Percentiles rank a stretch among this genome's conserved stretches.
phyloP scores from a whole-genome alignment of 2,888 invertebrate genomes.

The Fragum fragum region DNA sequence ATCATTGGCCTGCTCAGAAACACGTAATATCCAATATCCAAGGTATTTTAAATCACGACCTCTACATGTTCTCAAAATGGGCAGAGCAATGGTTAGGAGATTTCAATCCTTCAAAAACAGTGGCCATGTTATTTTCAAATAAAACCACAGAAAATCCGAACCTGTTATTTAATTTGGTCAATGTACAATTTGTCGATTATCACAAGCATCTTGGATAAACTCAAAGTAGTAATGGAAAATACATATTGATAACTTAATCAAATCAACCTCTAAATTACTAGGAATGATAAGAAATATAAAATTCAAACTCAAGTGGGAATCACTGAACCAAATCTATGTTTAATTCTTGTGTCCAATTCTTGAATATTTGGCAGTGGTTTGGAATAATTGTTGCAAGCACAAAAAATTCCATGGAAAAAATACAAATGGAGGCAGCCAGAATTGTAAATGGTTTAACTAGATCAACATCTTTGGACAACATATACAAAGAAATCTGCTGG shows the following conservation, averaged over 20 bases:
- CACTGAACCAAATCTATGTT: no score
- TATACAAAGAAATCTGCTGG: slow-evolving; percentile 34
- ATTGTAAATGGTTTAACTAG: slow-evolving; percentile 32
- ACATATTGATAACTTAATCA: slow-evolving; percentile 29
- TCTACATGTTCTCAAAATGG: neutral
- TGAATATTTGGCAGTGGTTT: no score
- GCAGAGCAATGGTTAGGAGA: slow-evolving; percentile 31
- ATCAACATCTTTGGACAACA: slow-evolving; percentile 8
- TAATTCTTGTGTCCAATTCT: no score
- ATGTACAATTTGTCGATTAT: neutral
- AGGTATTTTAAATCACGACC: slow-evolving; percentile 26
- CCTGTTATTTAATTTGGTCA: neutral
- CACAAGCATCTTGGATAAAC: slow-evolving; percentile 26
- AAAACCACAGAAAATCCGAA: neutral
- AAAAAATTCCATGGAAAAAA: slow-evolving; percentile 32
- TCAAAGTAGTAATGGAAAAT: slow-evolving; percentile 18
- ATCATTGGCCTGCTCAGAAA: slow-evolving; percentile 20
- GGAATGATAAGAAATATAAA: slow-evolving; percentile 29
- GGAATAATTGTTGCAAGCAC: no score
- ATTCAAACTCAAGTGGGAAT: no score
- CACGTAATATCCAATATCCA: slow-evolving; percentile 22
- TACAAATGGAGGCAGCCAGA: slow-evolving; percentile 36
- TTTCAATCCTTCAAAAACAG: slow-evolving; percentile 28
- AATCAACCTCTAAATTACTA: slow-evolving; percentile 36
- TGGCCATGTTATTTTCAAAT: slow-evolving; percentile 20